Base-by-base conservation (phyloP, 2,113 vertebrate species). In the Bufo gargarizans region DNA sequence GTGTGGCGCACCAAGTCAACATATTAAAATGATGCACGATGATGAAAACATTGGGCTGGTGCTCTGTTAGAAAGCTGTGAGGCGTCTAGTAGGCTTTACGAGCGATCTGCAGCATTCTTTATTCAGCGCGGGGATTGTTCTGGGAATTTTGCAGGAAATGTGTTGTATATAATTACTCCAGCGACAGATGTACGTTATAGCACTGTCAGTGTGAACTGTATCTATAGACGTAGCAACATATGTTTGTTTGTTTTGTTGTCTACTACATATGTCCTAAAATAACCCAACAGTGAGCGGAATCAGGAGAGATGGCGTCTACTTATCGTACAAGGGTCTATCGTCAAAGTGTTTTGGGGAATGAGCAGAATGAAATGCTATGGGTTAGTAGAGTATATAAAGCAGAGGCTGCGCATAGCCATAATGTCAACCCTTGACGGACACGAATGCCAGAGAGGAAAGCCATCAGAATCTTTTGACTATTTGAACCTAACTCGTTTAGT, bases 191-290 rank as follows among this genome's bases (percentile, higher is more conserved):
- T 56, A 72, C 33, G 53, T 74, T 84, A 56, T 69, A 72, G n/a
- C 67, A 84, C 65, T 84, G 61, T 69, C 65, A 82, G 80, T 65
- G 80, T 82, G 80, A 82, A 65, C 61, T 53, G 67, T 67, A 83
- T 67, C 81, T 83, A 67, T 67, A 67, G 81, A 67, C 61, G n/a
- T 50, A 47, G 45, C 16, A 83, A 22, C 61, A 67, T 83, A 69
- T 69, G 81, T 22, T 83, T 50, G 9, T 67, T 83, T 83, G 61
- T 69, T 69, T 63, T 65, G 20, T 45, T 22, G 81, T 47, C 22
- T 67, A 53, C 47, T 22, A 33, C 33, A 33, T 33, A 22, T 33
- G 81, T 53, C 63, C 81, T n/a, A 6, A 49, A 83, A 83, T 53
- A 83, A 67, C 61, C 63, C 49, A 4, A 11, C 13, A 47, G 4